A percentile compares a stretch with the other conserved stretches of the same genome.
These are phyloP conservation scores for Chondrilla cf. caribensis DNA, from an alignment of 37 sponge, comb jelly and placozoan species.

Conservation along the genomic window DNA sequence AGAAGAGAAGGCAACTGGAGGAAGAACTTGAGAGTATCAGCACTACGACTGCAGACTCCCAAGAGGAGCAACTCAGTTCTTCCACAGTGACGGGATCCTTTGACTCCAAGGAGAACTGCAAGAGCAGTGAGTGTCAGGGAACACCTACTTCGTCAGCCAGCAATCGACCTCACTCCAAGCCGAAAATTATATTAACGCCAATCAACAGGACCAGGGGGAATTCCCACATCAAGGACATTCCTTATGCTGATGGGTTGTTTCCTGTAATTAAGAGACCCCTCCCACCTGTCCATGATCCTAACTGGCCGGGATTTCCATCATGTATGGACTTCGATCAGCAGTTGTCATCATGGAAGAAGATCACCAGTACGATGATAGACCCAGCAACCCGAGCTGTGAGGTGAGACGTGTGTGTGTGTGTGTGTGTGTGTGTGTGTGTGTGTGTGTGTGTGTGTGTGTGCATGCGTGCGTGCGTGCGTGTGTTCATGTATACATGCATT, in stretches of 20 bases:
- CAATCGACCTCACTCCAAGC: neutral
- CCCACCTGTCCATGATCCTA: constrained; percentile 55
- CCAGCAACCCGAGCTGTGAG: constrained; percentile 63
- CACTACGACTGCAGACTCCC: too few species aligned
- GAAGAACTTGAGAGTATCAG: neutral
- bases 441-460: constrained; percentile 20
- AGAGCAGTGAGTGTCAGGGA: too few species aligned
- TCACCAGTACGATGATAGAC: constrained; percentile 69
- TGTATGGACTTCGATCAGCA: constrained; percentile 43
- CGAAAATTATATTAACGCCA: neutral
- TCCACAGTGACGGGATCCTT: neutral
- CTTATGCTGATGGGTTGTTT: constrained; percentile 50
- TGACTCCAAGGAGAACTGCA: neutral
- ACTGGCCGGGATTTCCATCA: constrained; percentile 68
- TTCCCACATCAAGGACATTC: too few species aligned
- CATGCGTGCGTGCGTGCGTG: neutral
- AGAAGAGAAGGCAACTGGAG: neutral
- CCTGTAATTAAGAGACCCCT: constrained; percentile 14
- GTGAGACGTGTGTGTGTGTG: constrained; percentile 33
- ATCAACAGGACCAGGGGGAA: neutral
- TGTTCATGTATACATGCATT: neutral
- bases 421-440: constrained; percentile 3
- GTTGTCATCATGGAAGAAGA: constrained; percentile 32
- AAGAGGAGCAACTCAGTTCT: neutral
- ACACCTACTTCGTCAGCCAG: too few species aligned